These are phyloP conservation scores for Calameuta filiformis DNA, from an alignment of 2,888 invertebrate species.

Conservation along the genomic window DNA sequence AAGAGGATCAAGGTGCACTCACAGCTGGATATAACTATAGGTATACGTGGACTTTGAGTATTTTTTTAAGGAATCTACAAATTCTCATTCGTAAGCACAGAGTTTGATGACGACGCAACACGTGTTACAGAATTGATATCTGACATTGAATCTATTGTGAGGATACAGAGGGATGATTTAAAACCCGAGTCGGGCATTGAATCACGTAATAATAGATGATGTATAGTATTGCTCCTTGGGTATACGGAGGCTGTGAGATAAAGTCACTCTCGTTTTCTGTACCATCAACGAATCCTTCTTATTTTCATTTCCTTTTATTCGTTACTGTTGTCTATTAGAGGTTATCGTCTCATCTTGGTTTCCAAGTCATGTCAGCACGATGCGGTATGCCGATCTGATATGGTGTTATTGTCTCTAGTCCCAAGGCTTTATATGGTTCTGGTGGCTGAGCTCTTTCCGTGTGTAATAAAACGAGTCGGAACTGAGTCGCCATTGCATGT, in stretches of 20 bases:
- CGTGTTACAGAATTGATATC: background rate
- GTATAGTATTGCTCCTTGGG: background rate
- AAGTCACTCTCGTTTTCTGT: constrained; percentile 1
- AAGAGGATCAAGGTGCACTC: background rate
- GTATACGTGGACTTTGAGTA: background rate
- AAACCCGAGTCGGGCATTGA: no score
- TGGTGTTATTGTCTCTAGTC: constrained; percentile 40
- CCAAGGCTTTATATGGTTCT: constrained; percentile 11
- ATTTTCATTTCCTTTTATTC: background rate
- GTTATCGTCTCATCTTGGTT: constrained; percentile 43
- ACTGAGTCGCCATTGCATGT: background rate
- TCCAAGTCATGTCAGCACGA: constrained; percentile 42
- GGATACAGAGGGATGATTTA: no score
- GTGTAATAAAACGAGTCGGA: constrained; percentile 18
- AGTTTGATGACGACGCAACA: background rate
- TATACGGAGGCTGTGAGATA: background rate
- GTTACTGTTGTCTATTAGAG: constrained; percentile 11
- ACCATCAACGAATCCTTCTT: background rate
- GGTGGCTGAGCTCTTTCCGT: constrained; percentile 20
- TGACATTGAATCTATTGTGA: background rate
- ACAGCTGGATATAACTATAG: background rate
- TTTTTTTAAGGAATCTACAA: background rate
- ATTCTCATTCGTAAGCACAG: background rate
- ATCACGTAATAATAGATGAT: background rate
- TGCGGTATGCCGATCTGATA: constrained; percentile 44